These are phyloP conservation scores for Toxotes chatareus DNA, from an alignment of 2,113 vertebrate genomes.

Conservation along the genomic window DNA sequence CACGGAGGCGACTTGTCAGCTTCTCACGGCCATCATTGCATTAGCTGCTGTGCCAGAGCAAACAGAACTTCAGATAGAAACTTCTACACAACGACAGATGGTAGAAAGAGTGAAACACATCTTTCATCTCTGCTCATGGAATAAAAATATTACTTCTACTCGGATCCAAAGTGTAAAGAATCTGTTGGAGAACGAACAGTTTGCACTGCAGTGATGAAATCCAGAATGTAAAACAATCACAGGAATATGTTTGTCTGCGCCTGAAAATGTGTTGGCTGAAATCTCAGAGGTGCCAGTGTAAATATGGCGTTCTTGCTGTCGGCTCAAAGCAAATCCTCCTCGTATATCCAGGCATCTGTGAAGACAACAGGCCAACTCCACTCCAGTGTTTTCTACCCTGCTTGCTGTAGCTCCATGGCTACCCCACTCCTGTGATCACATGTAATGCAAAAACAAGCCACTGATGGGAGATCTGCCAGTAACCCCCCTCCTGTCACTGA, in stretches of 20 bases:
- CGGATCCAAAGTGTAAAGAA: too few species aligned
- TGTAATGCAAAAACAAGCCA: conserved; percentile 46
- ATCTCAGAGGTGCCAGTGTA: conserved; percentile 58
- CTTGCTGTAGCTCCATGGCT: conserved; percentile 29
- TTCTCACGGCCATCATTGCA: too few species aligned
- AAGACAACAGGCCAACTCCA: conserved; percentile 26
- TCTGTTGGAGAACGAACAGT: too few species aligned
- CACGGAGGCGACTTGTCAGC: too few species aligned
- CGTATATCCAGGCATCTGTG: conserved; percentile 44
- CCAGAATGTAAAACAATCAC: conserved; percentile 1
- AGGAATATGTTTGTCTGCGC: too few species aligned
- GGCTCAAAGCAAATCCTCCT: conserved; percentile 16
- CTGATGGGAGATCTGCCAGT: conserved; percentile 44
- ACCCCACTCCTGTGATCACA: conserved; percentile 7
- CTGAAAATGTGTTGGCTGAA: not conserved
- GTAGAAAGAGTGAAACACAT: too few species aligned
- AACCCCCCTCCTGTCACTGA: conserved; percentile 37
- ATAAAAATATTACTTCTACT: too few species aligned
- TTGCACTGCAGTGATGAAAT: not conserved
- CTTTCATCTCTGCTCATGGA: too few species aligned
- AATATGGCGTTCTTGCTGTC: conserved; percentile 28
- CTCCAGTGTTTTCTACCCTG: conserved; percentile 37
- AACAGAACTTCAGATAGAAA: too few species aligned
- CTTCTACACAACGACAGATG: too few species aligned
- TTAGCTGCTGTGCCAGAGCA: too few species aligned